Conservation (phyloP, 2,888 invertebrate species). For the Philaethria dido region DNA sequence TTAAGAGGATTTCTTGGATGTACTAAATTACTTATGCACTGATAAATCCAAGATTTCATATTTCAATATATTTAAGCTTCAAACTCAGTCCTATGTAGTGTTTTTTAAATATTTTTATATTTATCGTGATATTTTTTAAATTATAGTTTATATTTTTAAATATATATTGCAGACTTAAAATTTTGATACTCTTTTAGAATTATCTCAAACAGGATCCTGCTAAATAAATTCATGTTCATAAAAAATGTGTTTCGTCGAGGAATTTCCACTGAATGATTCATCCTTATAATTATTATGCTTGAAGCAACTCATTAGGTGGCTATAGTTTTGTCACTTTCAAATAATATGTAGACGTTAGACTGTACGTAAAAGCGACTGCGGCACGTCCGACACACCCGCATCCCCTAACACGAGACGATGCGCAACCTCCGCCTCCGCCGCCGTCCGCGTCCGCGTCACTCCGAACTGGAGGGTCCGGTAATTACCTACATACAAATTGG, state of each 20-base stretch:
- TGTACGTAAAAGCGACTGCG: slow-evolving; percentile 7
- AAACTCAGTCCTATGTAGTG: too few relatives aligned
- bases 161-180: too few relatives aligned
- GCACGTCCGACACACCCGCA: slow-evolving; percentile 15
- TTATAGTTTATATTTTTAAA: too few relatives aligned
- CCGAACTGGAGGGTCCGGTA: not conserved
- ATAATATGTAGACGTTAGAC: slow-evolving; percentile 9
- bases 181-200: not conserved
- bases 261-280: slow-evolving; percentile 5
- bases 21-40: not conserved
- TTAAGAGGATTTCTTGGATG: not conserved
- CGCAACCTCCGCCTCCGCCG: slow-evolving; percentile 7
- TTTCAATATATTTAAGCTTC: too few relatives aligned
- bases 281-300: not conserved
- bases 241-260: not conserved
- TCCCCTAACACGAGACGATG: slow-evolving; percentile 17
- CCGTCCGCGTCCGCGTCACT: not conserved
- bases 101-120: too few relatives aligned
- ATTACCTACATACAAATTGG: slow-evolving; percentile 13
- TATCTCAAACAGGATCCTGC: not conserved
- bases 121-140: too few relatives aligned
- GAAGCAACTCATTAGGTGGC: not conserved
- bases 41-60: not conserved
- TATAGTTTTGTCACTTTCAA: not conserved
- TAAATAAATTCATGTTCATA: not conserved